phyloP scores from a whole-genome alignment of 2,888 invertebrate species.

The Ichneumoninae sp. region DNA sequence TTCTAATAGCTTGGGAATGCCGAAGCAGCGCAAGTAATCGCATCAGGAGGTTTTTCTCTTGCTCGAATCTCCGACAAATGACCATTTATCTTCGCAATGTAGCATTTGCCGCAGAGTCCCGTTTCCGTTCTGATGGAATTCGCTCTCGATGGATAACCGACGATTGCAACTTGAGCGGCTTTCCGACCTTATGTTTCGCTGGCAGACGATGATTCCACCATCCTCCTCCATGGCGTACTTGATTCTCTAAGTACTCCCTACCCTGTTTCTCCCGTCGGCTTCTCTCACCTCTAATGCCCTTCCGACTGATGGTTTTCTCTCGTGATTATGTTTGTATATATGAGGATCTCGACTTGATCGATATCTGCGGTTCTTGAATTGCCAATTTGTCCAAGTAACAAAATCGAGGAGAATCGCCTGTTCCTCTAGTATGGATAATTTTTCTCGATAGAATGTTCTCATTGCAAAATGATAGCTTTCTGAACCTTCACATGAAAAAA shows the following conservation, averaged over 20 bases:
- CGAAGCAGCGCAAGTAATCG: not conserved
- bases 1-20: not conserved
- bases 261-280: not conserved
- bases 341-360: not conserved
- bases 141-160: not conserved
- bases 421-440: not conserved
- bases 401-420: not conserved
- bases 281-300: constrained; percentile 6
- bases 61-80: not conserved
- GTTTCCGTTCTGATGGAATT: constrained; percentile 16
- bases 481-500: not conserved
- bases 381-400: not conserved
- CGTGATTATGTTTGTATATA: constrained; percentile 3
- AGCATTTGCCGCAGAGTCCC: constrained; percentile 38
- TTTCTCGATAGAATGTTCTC: not conserved
- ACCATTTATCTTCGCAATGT: not conserved
- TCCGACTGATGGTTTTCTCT: not conserved
- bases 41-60: not conserved
- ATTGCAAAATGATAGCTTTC: not conserved
- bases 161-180: not conserved
- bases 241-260: not conserved
- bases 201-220: not conserved
- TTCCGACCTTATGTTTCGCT: not conserved
- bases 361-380: not conserved
- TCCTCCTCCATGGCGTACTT: not conserved